Base-by-base conservation (phyloP, 2,113 vertebrate species). In the Climacteris rufus region DNA sequence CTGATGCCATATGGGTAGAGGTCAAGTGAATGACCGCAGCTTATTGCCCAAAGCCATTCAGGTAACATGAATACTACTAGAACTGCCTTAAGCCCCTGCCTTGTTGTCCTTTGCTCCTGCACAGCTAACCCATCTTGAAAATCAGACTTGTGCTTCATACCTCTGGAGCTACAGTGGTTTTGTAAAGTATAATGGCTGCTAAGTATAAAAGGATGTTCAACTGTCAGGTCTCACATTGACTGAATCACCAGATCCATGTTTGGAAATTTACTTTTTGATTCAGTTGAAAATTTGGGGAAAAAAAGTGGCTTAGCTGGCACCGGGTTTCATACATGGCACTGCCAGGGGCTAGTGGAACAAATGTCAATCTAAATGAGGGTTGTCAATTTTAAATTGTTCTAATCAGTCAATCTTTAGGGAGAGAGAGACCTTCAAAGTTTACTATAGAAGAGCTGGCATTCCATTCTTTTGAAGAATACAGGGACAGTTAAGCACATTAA, bases 1-100 rank as follows among this genome's bases (percentile, higher is more conserved):
- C 50, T 83, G 59, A 87, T 97, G 86, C 94, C 83, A 83, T 94
- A 90, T 92, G 91, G 42, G 69, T 61, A 86, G 76, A 89, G 90
- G 89, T 92, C 91, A 87, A 47, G 33, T 59, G 80, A 78, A 70
- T 90, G 86, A 94, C 93, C 4, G 1, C 44, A 87, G 86, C 56
- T 65, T 81, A 83, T 88, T 90, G 88, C 94, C 71, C 64, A 86
- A 86, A 94, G 88, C 85, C 68, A 59, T 93, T 86, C 68, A 95
- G 68, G 83, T 74, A 88, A 89, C 35, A 17, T 25, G 64, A 93
- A 66, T 64, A 59, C 49, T 28, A 7, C 60, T 11, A 65, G 68
- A 80, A 39, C 12, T 54, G 45, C 42, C 45, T 39, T 50, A 53
- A 92, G 13, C 0, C 2, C 1, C 28, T 8, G 24, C 63, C 18